Base-by-base conservation (phyloP, 2,113 vertebrate genomes). In the Micronycteris hirsuta region DNA sequence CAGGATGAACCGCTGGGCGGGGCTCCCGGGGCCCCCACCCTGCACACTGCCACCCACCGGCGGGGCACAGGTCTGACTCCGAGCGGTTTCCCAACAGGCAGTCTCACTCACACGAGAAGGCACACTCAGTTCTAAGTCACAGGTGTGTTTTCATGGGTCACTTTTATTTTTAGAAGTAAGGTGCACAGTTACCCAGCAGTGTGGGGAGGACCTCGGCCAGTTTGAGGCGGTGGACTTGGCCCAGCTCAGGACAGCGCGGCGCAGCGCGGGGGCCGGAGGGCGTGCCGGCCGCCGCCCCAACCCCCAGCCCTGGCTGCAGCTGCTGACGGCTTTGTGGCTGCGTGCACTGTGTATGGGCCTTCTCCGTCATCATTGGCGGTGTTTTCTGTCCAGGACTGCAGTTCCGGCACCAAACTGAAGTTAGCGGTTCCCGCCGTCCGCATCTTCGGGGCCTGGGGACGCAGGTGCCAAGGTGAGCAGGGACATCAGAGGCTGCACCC, bases 351-450 rank as follows among this genome's bases (percentile, higher is more conserved):
- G 19, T 19, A 24, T 12, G 5, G 10, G 4, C 2, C 4, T 4
- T 28, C 58, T 12, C 58, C 13, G 10, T 28, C 58, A 0, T 6
- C 33, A 2, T 7, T 1, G 20, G 47, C 4, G 0, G 17, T 24
- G 13, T 63, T 12, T 70, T 76, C 65, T 43, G 38, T n/a, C 47
- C 49, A 0, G n/a, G 22, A 47, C 6, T 58, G 67, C 74, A 36
- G 13, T 2, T 12, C 3, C 22, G 26, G 33, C 41, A 10, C 33
- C 56, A 36, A 15, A 5, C n/a, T 26, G 6, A 24, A 80, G 6
- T 4, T 26, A 9, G 20, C 7, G 28, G 16, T 6, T 17, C 28
- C 68, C 33, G 0, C 2, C 2, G 0, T 0, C 10, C 22, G 2
- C 12, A 5, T 11, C 52, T 3, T 1, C 2, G 2, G 20, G 28